These are phyloP conservation scores for Ephestia elutella DNA, from an alignment of 1,140 invertebrate species.

Conservation along the genomic window DNA sequence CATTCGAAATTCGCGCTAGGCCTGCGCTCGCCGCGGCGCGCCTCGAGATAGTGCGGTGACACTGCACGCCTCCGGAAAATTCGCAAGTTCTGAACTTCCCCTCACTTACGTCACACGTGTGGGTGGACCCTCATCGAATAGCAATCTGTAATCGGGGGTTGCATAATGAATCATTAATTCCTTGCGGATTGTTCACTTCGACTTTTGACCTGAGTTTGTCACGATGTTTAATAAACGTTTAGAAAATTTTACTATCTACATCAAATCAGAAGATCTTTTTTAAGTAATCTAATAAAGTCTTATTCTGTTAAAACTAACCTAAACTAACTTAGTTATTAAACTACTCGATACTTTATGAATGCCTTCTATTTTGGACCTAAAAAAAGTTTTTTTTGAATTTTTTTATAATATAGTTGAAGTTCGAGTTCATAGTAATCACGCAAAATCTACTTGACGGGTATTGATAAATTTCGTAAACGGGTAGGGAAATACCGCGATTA, in stretches of 20 bases:
- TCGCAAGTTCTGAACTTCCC: conserved; percentile 44
- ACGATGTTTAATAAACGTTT: background rate
- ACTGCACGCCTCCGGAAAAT: conserved; percentile 57
- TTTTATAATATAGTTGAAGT: no score
- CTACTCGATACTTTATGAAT: no score
- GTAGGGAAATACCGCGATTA: no score
- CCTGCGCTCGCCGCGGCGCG: conserved; percentile 58
- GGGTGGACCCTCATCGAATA: conserved; percentile 47
- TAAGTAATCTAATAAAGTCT: no score
- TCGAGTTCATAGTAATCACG: no score
- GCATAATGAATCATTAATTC: conserved; percentile 66
- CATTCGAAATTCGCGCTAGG: conserved; percentile 42
- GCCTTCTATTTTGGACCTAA: no score
- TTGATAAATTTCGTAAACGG: no score
- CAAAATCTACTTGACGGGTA: no score
- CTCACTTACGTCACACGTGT: conserved; percentile 35
- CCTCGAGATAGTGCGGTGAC: conserved; percentile 59
- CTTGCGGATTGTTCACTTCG: conserved; percentile 26
- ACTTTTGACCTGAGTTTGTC: conserved; percentile 29
- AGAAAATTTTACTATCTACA: background rate
- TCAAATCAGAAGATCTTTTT: background rate
- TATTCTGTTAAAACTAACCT: no score
- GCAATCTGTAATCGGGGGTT: conserved; percentile 42
- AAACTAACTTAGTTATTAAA: no score
- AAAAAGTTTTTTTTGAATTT: no score